Evolutionary conservation across 2,797 vertebrate genomes (phyloP).

Genomic region (Pelochelys cantorii): DNA sequence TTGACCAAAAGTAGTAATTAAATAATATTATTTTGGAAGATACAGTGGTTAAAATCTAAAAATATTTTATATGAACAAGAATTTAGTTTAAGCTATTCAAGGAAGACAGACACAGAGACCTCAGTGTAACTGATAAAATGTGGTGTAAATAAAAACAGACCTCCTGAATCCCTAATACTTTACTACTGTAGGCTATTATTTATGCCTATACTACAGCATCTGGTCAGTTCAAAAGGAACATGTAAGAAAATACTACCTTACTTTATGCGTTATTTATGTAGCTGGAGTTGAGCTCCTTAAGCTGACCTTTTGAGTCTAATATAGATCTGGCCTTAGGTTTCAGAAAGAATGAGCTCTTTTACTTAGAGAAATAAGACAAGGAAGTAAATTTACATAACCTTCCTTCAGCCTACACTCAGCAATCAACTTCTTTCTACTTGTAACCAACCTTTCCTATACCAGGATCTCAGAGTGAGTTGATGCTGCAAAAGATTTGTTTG

Average conservation of each 20-base stretch:
- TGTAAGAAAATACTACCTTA: not conserved
- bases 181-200: not conserved
- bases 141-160: not conserved
- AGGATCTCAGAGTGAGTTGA: too few relatives aligned
- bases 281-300: too few relatives aligned
- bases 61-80: slow-evolving; percentile 6
- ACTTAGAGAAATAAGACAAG: too few relatives aligned
- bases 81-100: not conserved
- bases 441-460: too few relatives aligned
- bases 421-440: not conserved
- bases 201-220: not conserved
- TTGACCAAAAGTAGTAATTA: slow-evolving; percentile 24
- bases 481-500: too few relatives aligned
- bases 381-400: not conserved
- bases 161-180: not conserved
- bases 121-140: not conserved
- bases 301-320: too few relatives aligned
- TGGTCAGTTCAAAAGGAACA: not conserved
- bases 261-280: too few relatives aligned
- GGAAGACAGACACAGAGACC: not conserved
- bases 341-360: not conserved
- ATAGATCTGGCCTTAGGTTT: not conserved
- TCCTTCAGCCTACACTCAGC: not conserved
- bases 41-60: not conserved
- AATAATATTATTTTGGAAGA: not conserved